Evolutionary conservation across 1,140 invertebrate genomes (phyloP), one percentile per base, ranked within the genome.

Genomic region (Solen grandis): DNA sequence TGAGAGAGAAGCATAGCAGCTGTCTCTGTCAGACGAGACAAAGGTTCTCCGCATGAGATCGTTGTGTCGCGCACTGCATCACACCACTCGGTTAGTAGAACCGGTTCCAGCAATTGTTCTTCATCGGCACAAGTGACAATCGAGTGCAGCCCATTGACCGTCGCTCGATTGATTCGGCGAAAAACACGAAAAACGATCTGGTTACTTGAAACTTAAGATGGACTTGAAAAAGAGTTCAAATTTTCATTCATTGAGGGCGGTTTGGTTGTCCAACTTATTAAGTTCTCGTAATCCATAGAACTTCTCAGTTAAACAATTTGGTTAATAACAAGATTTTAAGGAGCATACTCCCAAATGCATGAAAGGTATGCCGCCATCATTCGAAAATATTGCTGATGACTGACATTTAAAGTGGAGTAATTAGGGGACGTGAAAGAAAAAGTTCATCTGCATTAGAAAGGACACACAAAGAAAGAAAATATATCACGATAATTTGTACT

Each of bases 81-180:
- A 10, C 27, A 41, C 52, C 59, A 57, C 63, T 69, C 63, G 75
- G 66, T 68, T 68, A 19, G 41, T 46, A 68, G 75, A 60, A 78
- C 75, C 54, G 63, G 75, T 38, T 69, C 36, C 4, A 55, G 29
- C 75, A 55, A 78, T 78, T 78, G 75, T 78, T 78, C 63, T 69
- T 33, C n/a, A n/a, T 41, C 63, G 75, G 59, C 33, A 52, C 62
- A 52, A 33, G 35, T 41, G 75, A 78, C 65, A 78, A 78, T 78
- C 75, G 41, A 78, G 75, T 69, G 75, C 75, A 78, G 22, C 75
- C 75, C 65, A 69, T 69, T 78, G 75, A 78, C 75, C 75, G 54
- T 5, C 29, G 63, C 52, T 78, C 75, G 35, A 78, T 78, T 78
- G 75, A 78, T 78, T 78, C 60, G 14, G 31, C 41, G 65, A 69